phyloP scores from a whole-genome alignment of 2,113 vertebrate genomes.

The Colinus virginianus region DNA sequence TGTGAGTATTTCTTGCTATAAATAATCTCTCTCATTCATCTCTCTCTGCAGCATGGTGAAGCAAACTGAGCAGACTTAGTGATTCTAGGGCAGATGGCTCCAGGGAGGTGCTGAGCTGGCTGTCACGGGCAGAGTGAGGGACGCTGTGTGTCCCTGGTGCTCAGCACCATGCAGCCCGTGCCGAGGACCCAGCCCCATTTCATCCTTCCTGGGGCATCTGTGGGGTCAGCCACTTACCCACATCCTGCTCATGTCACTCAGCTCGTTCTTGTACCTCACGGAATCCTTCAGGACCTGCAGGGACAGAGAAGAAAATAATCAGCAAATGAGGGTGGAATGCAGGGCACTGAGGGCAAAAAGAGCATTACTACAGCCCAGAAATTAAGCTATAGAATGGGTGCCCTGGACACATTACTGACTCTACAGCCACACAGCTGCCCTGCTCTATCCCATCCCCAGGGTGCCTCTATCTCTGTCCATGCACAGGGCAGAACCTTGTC shows the following conservation, averaged over 20 bases:
- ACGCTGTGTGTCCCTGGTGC: not conserved
- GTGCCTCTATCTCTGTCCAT: not conserved
- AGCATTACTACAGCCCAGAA: not conserved
- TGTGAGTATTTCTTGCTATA: not conserved
- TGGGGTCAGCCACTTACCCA: slow-evolving; percentile 84
- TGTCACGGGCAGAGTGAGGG: not conserved
- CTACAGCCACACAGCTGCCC: not conserved
- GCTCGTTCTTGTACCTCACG: slow-evolving; percentile 91
- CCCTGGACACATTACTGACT: not conserved
- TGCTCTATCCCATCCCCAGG: not conserved
- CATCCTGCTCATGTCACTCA: slow-evolving; percentile 99
- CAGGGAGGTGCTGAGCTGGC: not conserved
- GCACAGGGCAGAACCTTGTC: fast-evolving
- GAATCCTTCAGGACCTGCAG: slow-evolving; percentile 97
- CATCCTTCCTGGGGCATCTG: not conserved
- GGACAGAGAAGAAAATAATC: not conserved
- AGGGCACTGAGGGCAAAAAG: fast-evolving
- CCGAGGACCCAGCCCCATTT: not conserved
- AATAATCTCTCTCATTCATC: not conserved
- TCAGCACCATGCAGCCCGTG: not conserved
- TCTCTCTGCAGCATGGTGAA: not conserved
- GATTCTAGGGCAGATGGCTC: not conserved
- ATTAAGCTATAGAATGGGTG: not conserved
- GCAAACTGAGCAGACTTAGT: not conserved
- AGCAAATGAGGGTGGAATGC: not conserved